Percentiles rank a stretch among this genome's conserved stretches.
phyloP scores from a whole-genome alignment of 2,888 invertebrate species.

The Dorcus parallelipipedus region DNA sequence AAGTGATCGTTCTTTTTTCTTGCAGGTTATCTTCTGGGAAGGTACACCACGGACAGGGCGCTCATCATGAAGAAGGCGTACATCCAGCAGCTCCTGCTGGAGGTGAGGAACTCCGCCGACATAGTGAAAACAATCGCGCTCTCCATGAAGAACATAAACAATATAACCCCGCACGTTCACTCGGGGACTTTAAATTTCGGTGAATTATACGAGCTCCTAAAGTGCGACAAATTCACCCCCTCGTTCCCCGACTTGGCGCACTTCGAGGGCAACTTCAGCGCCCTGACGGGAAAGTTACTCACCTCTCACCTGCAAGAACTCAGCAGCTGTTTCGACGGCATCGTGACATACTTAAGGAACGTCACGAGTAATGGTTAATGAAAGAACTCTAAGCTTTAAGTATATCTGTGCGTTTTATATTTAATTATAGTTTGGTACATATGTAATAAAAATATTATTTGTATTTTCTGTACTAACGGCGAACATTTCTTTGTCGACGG shows the following conservation, averaged over 20 bases:
- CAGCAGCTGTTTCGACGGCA: constrained; percentile 15
- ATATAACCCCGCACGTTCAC: constrained; percentile 17
- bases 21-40: constrained; percentile 49
- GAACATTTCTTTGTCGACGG: too few relatives aligned
- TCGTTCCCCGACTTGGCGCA: constrained; percentile 2
- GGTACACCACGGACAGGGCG: constrained; percentile 47
- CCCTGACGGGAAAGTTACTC: constrained; percentile 16
- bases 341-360: constrained; percentile 12
- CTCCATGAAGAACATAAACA: constrained; percentile 21
- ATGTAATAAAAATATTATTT: too few relatives aligned
- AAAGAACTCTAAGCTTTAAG: too few relatives aligned
- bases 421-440: too few relatives aligned
- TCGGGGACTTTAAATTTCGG: constrained; percentile 10
- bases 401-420: too few relatives aligned
- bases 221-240: constrained; percentile 14
- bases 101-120: constrained; percentile 36
- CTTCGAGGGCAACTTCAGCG: constrained; percentile 13
- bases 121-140: constrained; percentile 30
- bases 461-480: too few relatives aligned
- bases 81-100: constrained; percentile 34
- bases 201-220: constrained; percentile 17
- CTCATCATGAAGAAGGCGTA: constrained; percentile 37
- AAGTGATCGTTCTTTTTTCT: constrained; percentile 9
- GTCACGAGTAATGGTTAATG: not conserved
- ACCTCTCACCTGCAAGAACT: constrained; percentile 19